Conservation (phyloP, 1,140 invertebrate genomes). For the Conopomorpha cramerella region DNA sequence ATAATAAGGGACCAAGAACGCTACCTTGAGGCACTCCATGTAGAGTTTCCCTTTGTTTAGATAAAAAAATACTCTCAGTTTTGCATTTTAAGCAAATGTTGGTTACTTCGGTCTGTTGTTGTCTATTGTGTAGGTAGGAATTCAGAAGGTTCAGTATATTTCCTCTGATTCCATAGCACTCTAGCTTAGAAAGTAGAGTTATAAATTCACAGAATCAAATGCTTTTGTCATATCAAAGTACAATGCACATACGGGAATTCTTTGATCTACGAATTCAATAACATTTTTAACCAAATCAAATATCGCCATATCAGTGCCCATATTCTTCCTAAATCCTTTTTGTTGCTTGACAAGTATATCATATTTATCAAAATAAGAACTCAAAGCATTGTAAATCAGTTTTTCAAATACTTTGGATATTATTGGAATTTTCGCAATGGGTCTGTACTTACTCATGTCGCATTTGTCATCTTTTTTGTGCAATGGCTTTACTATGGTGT, state of each 20-base stretch:
- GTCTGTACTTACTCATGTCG: conserved; percentile 1
- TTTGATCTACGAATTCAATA: neutral
- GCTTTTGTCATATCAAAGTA: conserved; percentile 3
- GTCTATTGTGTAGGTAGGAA: conserved; percentile 1
- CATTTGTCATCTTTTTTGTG: neutral
- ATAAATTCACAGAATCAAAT: conserved; percentile 3
- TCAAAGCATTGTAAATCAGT: neutral
- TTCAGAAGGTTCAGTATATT: conserved; percentile 1
- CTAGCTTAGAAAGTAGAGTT: neutral
- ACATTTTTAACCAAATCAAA: neutral
- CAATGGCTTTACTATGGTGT: neutral
- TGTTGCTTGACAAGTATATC: neutral
- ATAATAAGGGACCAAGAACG: conserved; percentile 1
- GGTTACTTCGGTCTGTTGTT: neutral
- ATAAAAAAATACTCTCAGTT: neutral
- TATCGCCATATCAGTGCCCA: neutral
- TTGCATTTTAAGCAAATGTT: neutral
- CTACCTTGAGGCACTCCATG: too few relatives aligned
- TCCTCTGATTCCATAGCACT: conserved; percentile 1
- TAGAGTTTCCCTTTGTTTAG: neutral
- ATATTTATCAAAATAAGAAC: neutral
- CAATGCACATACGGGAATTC: neutral
- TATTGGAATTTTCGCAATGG: conserved; percentile 1
- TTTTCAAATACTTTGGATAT: conserved; percentile 1
- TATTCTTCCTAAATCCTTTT: conserved; percentile 1